Evolutionary conservation across 2,113 vertebrate species (phyloP), one percentile per base, ranked within the genome.

Genomic region (Myrmophylax atrothorax): DNA sequence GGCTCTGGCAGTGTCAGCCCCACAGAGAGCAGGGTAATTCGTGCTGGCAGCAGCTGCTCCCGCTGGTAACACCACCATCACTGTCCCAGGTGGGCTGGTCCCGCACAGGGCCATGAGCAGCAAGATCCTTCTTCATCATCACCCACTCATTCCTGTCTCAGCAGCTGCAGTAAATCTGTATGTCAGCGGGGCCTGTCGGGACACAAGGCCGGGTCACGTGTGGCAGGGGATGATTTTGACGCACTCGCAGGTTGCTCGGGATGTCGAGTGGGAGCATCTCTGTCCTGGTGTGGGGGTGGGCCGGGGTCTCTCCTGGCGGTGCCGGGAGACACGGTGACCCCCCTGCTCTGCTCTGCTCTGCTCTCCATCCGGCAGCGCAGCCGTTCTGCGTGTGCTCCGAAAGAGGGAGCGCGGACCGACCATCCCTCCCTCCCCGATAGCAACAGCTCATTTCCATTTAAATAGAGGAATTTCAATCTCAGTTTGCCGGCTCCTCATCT

Each of bases 391-490:
- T 3, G 59, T n/a, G 58, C 44, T 4, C 6, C 7, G 29, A 10
- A 0, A 0, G 5, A 10, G 52, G n/a, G 42, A 85, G 52, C 1
- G 0, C 14, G 14, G 6, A 44, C 10, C 2, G 29, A 24, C 6
- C 9, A 64, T 18, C n/a, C 25, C 35, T 50, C 13, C 58, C 15
- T 37, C 42, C 56, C 44, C 12, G 42, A 18, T 19, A 74, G 52
- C 22, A 3, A 44, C 49, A 49, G 62, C 87, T 93, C 66, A 90
- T 94, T 97, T 95, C 82, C 95, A 91, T 93, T 93, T 94, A 95
- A 90, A 91, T 44, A 47, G 90, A 91, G 35, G 28, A 87, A 95
- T 87, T 93, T 64, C 82, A 93, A 37, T 97, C 87, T 76, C 14
- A 3, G 22, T 91, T 79, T 68, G 56, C 68, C 0, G 18, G 40